Base-by-base conservation (phyloP, 1,140 invertebrate genomes). In the Eurosta solidaginis region DNA sequence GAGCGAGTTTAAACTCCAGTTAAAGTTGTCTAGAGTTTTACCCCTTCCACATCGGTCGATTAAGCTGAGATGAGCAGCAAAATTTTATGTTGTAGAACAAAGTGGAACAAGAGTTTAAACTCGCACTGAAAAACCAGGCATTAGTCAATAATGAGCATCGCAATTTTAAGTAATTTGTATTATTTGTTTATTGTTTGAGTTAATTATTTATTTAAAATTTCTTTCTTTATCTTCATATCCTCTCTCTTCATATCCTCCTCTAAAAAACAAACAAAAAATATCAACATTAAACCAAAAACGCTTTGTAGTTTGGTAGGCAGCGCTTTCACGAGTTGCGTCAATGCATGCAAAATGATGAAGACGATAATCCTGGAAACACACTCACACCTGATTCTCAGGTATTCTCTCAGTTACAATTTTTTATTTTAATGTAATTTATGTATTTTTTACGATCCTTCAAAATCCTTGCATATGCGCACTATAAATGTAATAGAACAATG, bases 271-370 rank as follows among this genome's bases (percentile, higher is more conserved):
- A 59, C 27, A 59, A 68, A 54, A 54, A n/a, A n/a, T n/a, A n/a
- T n/a, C 50, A 54, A 74, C 42, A 74, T 40, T n/a, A 22, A 9
- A 47, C 73, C 73, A 74, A 74, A 74, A 45, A 80, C 82, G 79
- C 79, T 29, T 75, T 78, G 77, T 85, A 85, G 84, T 85, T 80
- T 90, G 80, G 89, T 63, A 89, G 94, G 79, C 89, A 91, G 84
- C 91, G 92, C 83, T 94, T 97, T 88, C 91, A 93, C 82, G 95
- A 96, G 88, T 88, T 97, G 52, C 90, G 96, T 20, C 93, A 94
- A 83, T 92, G 92, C 81, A 94, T 96, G 91, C 93, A 96, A 89
- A 94, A 93, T 10, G 93, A 95, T 87, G 93, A 96, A 84, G 93
- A 96, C 83, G 91, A 91, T 81, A 89, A 88, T 85, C 87, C 88